These are phyloP conservation scores for Rhinichthys klamathensis DNA, from an alignment of 2,113 vertebrate species.

Conservation along the genomic window DNA sequence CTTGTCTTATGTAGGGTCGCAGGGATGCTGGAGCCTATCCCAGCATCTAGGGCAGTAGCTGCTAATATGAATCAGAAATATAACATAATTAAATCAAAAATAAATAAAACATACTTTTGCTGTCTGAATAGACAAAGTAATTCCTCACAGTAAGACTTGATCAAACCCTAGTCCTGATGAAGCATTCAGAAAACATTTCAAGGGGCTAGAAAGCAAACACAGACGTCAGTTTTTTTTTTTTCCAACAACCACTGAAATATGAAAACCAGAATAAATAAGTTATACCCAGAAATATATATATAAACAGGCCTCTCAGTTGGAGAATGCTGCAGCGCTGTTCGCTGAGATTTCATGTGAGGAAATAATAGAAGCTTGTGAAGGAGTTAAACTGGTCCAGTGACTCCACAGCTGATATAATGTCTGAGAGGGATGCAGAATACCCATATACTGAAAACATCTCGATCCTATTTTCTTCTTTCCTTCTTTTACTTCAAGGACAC, in stretches of 20 bases:
- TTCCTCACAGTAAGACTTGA: neutral
- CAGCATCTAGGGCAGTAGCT: neutral
- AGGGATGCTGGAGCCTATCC: neutral
- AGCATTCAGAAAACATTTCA: conserved; percentile 19
- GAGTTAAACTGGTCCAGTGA: conserved; percentile 28
- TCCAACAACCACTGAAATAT: conserved; percentile 49
- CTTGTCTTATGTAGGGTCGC: neutral
- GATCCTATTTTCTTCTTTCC: conserved; percentile 20
- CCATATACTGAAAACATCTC: conserved; percentile 42
- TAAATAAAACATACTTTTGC: neutral
- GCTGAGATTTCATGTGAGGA: neutral
- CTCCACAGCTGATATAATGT: conserved; percentile 30
- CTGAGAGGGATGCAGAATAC: conserved; percentile 22
- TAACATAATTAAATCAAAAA: neutral
- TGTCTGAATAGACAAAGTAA: conserved; percentile 7
- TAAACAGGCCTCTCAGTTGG: conserved; percentile 46
- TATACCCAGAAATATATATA: conserved; percentile 52
- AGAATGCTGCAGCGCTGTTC: neutral
- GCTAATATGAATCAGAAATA: neutral
- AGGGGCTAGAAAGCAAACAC: conserved; percentile 24
- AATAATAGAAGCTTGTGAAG: conserved; percentile 6
- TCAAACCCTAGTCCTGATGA: neutral
- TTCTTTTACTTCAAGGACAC: conserved; percentile 46
- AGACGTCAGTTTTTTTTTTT: neutral
- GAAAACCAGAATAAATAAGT: conserved; percentile 53